These are phyloP conservation scores for Aurelia coerulea DNA, from an alignment of 30 jellyfish, hydroid and myxozoan species.

Conservation along the genomic window DNA sequence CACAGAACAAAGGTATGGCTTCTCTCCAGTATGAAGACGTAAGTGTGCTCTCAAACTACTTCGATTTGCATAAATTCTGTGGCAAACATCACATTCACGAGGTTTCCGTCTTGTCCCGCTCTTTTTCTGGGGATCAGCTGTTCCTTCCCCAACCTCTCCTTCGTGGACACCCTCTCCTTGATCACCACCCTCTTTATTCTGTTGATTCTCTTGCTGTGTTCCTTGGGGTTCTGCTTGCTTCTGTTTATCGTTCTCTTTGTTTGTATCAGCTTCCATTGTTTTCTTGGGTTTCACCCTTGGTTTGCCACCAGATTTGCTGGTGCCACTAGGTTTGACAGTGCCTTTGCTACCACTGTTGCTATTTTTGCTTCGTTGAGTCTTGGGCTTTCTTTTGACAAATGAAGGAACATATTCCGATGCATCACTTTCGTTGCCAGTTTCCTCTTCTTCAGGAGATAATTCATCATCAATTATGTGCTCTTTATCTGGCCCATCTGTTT, in stretches of 20 bases:
- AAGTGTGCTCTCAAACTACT: conserved; percentile 55
- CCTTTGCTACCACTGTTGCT: too few species aligned
- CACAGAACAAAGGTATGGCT: conserved; percentile 56
- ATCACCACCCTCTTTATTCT: too few species aligned
- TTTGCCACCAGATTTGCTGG: too few species aligned
- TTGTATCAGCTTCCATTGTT: not conserved
- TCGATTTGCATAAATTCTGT: conserved; percentile 57
- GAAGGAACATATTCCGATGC: too few species aligned
- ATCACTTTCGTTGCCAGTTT: too few species aligned
- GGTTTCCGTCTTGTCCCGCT: conserved; percentile 40
- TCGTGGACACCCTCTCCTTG: conserved; percentile 7
- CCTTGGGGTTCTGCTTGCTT: not conserved
- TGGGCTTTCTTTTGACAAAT: too few species aligned
- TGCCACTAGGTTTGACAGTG: too few species aligned
- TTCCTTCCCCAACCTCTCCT: not conserved
- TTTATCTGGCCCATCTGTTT: too few species aligned
- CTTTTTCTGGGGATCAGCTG: conserved; percentile 1
- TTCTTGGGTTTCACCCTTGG: not conserved
- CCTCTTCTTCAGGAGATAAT: too few species aligned
- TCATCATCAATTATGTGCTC: too few species aligned
- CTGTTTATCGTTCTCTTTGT: not conserved
- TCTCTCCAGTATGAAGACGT: conserved; percentile 74
- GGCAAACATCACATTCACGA: conserved; percentile 67
- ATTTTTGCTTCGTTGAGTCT: too few species aligned
- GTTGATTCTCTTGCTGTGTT: too few species aligned